A percentile compares a stretch with the other conserved stretches of the same genome.
Conservation (phyloP, 2,888 invertebrate genomes). For the Idaea straminata region DNA sequence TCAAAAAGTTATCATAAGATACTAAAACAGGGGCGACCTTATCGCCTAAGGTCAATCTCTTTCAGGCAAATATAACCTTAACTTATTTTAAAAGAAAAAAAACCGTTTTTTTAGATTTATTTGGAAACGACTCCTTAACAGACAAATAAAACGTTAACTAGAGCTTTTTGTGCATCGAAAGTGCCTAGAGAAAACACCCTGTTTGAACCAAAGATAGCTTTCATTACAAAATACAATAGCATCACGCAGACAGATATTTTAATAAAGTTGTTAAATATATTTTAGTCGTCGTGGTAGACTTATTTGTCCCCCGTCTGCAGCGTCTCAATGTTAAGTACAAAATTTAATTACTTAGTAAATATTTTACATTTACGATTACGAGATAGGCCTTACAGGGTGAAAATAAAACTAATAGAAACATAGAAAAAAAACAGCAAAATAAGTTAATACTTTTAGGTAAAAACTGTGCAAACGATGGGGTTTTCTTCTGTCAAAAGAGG, state of each 20-base stretch:
- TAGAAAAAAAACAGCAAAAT: not conserved
- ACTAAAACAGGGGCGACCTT: too few species aligned
- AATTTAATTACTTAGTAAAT: not conserved
- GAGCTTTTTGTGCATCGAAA: slow-evolving; percentile 43
- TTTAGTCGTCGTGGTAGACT: not conserved
- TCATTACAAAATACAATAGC: slow-evolving; percentile 45
- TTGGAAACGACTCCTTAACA: too few species aligned
- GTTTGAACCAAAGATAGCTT: slow-evolving; percentile 72
- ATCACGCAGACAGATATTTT: not conserved
- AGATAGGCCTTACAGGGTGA: not conserved
- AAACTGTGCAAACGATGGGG: not conserved
- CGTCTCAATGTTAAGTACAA: not conserved
- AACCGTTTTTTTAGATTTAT: too few species aligned
- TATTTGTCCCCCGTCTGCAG: not conserved
- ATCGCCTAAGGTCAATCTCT: too few species aligned
- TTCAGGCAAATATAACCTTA: too few species aligned
- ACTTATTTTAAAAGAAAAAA: too few species aligned
- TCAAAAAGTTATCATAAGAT: too few species aligned
- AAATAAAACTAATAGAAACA: not conserved
- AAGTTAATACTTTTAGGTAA: not conserved
- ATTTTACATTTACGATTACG: not conserved
- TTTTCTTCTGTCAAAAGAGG: not conserved
- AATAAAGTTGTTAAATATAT: not conserved
- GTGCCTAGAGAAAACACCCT: slow-evolving; percentile 74
- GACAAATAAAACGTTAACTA: slow-evolving; percentile 31